These are phyloP conservation scores for Pseudachorutes palmiensis DNA, from an alignment of 1,140 invertebrate species.

Conservation along the genomic window DNA sequence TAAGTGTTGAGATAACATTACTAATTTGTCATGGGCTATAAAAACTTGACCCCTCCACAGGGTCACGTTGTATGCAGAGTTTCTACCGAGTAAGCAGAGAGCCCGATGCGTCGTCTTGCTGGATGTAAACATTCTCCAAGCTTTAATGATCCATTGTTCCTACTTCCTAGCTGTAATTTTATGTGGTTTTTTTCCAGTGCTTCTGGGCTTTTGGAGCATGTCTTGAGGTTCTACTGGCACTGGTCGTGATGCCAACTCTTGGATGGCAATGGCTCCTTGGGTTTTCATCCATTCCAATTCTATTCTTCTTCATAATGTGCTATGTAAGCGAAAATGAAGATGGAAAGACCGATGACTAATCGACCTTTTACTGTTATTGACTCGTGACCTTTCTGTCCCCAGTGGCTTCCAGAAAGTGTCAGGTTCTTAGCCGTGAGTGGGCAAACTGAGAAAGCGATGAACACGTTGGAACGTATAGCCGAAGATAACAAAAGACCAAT, in stretches of 20 bases:
- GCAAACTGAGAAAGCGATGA: slow-evolving; percentile 72
- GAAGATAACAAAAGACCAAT: slow-evolving; percentile 81
- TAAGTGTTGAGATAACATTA: slow-evolving; percentile 49
- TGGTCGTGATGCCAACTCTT: slow-evolving; percentile 82
- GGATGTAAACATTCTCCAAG: slow-evolving; percentile 55
- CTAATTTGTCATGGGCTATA: no score
- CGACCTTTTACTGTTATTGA: no score
- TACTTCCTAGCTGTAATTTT: no score
- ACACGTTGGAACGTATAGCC: slow-evolving; percentile 74
- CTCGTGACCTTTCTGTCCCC: slow-evolving; percentile 39
- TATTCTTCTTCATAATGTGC: slow-evolving; percentile 58
- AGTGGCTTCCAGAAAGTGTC: slow-evolving; percentile 92
- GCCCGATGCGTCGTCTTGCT: slow-evolving; percentile 89
- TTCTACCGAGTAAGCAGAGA: slow-evolving; percentile 82
- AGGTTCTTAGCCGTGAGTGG: slow-evolving; percentile 78
- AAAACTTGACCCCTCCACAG: slow-evolving; percentile 51
- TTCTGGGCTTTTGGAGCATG: slow-evolving; percentile 93
- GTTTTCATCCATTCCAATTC: slow-evolving; percentile 74
- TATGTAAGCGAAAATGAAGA: slow-evolving; percentile 29
- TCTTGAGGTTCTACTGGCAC: slow-evolving; percentile 79
- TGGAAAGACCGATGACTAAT: neutral
- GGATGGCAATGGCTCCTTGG: slow-evolving; percentile 86
- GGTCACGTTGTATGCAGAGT: slow-evolving; percentile 92
- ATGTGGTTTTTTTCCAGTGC: slow-evolving; percentile 53
- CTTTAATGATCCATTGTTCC: neutral